phyloP scores from a whole-genome alignment of 2,888 invertebrate species.

The Acrocyrtus sp. region DNA sequence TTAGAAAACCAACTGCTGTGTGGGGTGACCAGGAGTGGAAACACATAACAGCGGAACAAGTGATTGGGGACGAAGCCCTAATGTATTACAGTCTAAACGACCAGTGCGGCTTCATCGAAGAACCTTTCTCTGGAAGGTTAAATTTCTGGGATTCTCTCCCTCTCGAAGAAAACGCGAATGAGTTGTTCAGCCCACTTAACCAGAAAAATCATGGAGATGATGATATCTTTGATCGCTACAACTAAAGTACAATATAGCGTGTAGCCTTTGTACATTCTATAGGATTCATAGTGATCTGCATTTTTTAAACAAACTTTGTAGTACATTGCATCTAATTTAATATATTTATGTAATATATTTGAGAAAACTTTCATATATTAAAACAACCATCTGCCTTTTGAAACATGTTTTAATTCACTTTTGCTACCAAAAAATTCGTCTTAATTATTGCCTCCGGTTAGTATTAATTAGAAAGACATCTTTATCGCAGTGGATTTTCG shows the following conservation, averaged over 20 bases:
- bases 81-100: constrained; percentile 58
- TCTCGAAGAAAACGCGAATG: constrained; percentile 58
- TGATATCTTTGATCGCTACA: constrained; percentile 17
- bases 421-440: too few relatives aligned
- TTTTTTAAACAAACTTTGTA: too few relatives aligned
- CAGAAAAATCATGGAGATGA: constrained; percentile 5
- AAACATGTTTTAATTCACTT: too few relatives aligned
- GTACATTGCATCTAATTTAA: too few relatives aligned
- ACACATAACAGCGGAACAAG: constrained; percentile 55
- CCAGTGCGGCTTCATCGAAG: constrained; percentile 51
- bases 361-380: too few relatives aligned
- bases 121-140: constrained; percentile 60
- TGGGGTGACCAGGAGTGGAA: constrained; percentile 55
- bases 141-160: constrained; percentile 63
- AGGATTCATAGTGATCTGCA: not conserved
- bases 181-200: constrained; percentile 30
- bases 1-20: constrained; percentile 54
- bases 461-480: too few relatives aligned
- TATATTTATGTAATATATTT: too few relatives aligned
- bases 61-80: constrained; percentile 59
- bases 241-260: not conserved
- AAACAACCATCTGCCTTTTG: too few relatives aligned
- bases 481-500: too few relatives aligned
- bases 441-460: too few relatives aligned
- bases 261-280: not conserved